A percentile compares a stretch with the other conserved stretches of the same genome.
These are phyloP conservation scores for Deroptyus accipitrinus DNA, from an alignment of 2,113 vertebrate species.

Conservation along the genomic window DNA sequence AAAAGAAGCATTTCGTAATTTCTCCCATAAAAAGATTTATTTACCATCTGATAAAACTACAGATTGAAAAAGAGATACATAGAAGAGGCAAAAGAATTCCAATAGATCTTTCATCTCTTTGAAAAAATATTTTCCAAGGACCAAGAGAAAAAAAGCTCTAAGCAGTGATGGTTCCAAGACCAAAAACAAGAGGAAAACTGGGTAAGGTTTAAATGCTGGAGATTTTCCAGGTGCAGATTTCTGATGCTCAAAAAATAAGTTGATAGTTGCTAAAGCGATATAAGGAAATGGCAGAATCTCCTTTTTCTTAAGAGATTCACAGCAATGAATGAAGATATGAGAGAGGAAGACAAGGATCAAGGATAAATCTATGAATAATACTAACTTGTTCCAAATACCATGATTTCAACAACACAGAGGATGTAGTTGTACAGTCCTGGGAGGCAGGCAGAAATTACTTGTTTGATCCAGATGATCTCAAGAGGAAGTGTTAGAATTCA, in stretches of 20 bases:
- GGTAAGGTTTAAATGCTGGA: background rate
- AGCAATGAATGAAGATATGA: background rate
- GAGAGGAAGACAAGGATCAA: background rate
- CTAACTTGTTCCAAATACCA: background rate
- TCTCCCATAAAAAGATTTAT: background rate
- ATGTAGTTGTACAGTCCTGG: background rate
- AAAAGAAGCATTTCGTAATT: background rate
- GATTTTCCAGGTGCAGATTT: background rate
- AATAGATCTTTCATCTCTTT: background rate
- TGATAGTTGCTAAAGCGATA: background rate
- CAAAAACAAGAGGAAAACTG: background rate
- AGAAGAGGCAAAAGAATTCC: background rate
- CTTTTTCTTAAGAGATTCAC: background rate
- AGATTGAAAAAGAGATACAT: background rate
- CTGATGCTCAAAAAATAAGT: background rate
- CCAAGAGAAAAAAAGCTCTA: accelerated
- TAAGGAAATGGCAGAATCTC: background rate
- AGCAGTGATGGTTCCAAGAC: background rate
- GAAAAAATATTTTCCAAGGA: background rate
- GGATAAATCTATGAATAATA: background rate
- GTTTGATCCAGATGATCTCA: background rate
- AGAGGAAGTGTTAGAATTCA: background rate
- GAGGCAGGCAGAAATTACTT: background rate
- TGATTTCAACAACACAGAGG: background rate
- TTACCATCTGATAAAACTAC: background rate